Base-by-base conservation (phyloP, 1,140 invertebrate species). In the Euwallacea similis region DNA sequence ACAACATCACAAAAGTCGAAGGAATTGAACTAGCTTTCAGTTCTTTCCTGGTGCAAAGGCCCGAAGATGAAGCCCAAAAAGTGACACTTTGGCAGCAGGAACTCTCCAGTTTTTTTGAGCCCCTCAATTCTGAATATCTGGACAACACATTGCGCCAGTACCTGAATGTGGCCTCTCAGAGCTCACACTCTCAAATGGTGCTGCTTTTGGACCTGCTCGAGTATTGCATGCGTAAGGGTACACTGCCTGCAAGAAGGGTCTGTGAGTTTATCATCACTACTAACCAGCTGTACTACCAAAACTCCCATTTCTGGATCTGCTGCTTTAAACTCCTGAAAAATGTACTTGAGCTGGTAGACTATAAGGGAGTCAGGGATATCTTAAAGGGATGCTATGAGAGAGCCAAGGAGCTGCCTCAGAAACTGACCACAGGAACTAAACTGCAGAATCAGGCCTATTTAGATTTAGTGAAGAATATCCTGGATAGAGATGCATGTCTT, bases 361-460 rank as follows among this genome's bases (percentile, higher is more conserved):
- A 98, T 80, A 98, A 98, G 85, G 95, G 93, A 56, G 93, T 96
- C 1, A 83, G 94, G 75, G 93, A 94, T 85, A 93, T 96, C 47
- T 93, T 96, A 92, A 95, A 95, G 85, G 88, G 87, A 9, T 95
- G 93, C 75, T 87, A 94, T 78, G 95, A 98, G 78, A 97, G 95
- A 84, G 90, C 93, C 0, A 88, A 90, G 71, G 87, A 87, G 56
- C 85, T 97, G 71, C 93, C 94, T 7, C 81, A 87, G 0, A 87
- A 87, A 76, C 83, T 95, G 54, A 90, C 93, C 78, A 87, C 90
- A n/a, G 90, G 89, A 47, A 87, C 92, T 42, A 85, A 92, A 77
- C 90, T 91, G 7, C 93, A 95, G 82, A 83, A 95, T 43, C 88
- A 90, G 78, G 90, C 89, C n/a, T 82, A 96, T 11, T 87, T 92